Evolutionary conservation across 2,888 invertebrate genomes (phyloP), one percentile per base, ranked within the genome.

Genomic region (Ichneumon xanthorius): DNA sequence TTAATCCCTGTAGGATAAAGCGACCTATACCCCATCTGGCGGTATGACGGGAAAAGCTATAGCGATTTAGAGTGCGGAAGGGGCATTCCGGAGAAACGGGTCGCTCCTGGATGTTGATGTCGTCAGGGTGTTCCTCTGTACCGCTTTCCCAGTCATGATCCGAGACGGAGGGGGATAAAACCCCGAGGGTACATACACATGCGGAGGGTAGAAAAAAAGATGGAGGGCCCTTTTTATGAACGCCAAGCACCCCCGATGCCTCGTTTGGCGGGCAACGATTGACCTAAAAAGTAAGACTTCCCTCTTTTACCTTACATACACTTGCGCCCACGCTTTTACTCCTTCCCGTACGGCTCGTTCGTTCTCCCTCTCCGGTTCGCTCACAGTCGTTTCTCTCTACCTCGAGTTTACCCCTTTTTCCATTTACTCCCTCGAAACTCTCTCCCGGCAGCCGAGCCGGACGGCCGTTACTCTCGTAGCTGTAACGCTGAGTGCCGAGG

Each of bases 221-320:
- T 61, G 80, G 82, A 83, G 86, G 83, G 77, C 79, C 81, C 80
- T 87, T 86, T 85, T 86, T 88, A 89, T 86, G 88, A 86, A 80
- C 88, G 80, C 84, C 85, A 88, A 89, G 80, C 87, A 88, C 85
- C 87, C 88, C 88, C 87, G 88, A 89, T 90, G 90, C 88, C 89
- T 90, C 89, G 89, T 91, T 91, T 89, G 90, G 88, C 88, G 87
- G 88, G 88, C 88, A 88, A 89, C 90, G 91, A 91, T 92, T 91
- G 90, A 90, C 90, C 89, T 89, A 89, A 92, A 91, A 91, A 92
- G 87, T 90, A 81, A 85, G 87, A 87, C 86, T 87, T 85, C 80
- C 81, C 70, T 79, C 76, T 16, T 48, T 48, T 48, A 48, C 45
- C 45, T 48, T 48, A 48, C 45, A 48, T 48, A 48, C 45, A 48